These are phyloP conservation scores for Neotoma lepida DNA, from an alignment of 2,113 vertebrate genomes.

Conservation along the genomic window DNA sequence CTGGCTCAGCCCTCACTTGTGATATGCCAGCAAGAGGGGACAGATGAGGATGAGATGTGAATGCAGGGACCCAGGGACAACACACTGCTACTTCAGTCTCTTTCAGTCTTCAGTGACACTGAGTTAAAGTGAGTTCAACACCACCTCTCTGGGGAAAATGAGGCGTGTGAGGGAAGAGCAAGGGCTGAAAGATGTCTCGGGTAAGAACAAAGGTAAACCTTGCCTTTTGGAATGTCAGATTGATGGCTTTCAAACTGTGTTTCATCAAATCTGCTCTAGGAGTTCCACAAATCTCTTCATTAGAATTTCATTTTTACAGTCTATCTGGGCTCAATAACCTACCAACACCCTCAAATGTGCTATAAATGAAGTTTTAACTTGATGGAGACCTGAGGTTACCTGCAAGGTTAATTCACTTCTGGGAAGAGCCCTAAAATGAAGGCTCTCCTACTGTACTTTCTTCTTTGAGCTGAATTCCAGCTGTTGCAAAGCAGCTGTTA, in stretches of 20 bases:
- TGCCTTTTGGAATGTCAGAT: not conserved
- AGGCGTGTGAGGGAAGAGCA: not conserved
- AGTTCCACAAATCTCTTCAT: not conserved
- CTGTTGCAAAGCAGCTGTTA: constrained; percentile 9
- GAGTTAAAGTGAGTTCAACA: not conserved
- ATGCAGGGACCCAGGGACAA: not conserved
- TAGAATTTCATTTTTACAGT: not conserved
- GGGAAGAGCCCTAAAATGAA: constrained; percentile 16
- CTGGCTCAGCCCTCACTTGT: not conserved
- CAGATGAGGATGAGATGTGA: too few relatives aligned
- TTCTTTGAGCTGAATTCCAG: not conserved
- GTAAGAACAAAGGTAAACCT: not conserved
- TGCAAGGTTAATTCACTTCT: not conserved
- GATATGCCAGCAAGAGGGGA: not conserved
- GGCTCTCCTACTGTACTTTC: not conserved
- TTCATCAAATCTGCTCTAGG: not conserved
- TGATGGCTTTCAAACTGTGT: constrained; percentile 6
- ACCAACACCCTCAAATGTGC: not conserved
- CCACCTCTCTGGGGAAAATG: not conserved
- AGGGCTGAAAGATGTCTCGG: not conserved
- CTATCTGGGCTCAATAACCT: not conserved
- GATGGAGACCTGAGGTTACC: not conserved
- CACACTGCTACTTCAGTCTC: not conserved
- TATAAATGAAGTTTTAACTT: constrained; percentile 37
- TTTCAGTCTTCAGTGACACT: not conserved